Evolutionary conservation across 2,888 invertebrate genomes (phyloP).

Genomic region (Tortricodes alternella): DNA sequence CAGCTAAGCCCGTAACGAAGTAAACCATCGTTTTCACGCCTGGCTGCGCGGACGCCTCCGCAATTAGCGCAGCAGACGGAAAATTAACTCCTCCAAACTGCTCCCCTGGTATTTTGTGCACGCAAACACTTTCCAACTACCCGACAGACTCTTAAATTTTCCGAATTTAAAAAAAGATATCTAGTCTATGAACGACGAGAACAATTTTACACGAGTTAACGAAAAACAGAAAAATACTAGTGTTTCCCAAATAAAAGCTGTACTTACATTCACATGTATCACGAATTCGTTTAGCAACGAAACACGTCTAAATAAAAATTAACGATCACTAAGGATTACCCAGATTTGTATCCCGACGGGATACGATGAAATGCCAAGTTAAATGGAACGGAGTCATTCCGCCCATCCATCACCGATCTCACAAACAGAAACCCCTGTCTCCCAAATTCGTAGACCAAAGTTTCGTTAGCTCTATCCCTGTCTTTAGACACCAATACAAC

Average conservation of each 20-base stretch:
- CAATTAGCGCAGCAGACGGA: conserved; percentile 35
- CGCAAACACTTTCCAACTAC: background rate
- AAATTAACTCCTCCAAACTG: conserved; percentile 32
- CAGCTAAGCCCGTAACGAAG: conserved; percentile 19
- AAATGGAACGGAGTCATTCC: conserved; percentile 26
- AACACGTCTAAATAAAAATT: conserved; percentile 19
- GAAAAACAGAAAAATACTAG: too few relatives aligned
- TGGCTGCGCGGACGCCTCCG: conserved; percentile 30
- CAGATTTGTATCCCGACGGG: conserved; percentile 19
- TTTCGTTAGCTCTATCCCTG: too few relatives aligned
- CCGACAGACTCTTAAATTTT: background rate
- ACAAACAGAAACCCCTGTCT: conserved; percentile 4
- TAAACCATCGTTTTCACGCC: conserved; percentile 29
- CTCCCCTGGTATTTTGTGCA: conserved; percentile 12
- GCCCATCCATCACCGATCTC: conserved; percentile 31
- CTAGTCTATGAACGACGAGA: too few relatives aligned
- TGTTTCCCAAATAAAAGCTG: background rate
- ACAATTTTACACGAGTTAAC: too few relatives aligned
- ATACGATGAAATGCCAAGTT: conserved; percentile 21
- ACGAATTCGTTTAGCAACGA: background rate
- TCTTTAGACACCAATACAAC: too few relatives aligned
- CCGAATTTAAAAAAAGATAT: too few relatives aligned
- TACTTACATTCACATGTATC: background rate
- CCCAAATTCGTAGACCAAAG: too few relatives aligned
- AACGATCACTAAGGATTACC: conserved; percentile 9